Evolutionary conservation across 2,113 vertebrate species (phyloP).

Genomic region (Cynoglossus semilaevis): DNA sequence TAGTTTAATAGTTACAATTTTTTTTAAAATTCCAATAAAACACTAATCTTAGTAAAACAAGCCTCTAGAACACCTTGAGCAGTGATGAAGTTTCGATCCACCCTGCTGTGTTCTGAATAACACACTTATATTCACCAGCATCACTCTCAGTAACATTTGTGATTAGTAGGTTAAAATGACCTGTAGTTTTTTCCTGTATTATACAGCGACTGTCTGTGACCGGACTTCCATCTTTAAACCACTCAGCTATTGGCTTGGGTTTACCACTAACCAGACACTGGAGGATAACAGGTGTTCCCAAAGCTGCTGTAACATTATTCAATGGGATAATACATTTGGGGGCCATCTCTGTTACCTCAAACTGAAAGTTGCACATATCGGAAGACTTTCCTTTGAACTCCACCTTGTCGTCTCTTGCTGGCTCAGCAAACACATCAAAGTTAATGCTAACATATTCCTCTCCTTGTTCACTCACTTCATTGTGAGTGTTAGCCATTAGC

Average conservation of each 20-base stretch:
- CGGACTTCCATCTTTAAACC: constrained; percentile 85
- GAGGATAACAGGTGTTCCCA: constrained; percentile 84
- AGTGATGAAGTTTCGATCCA: constrained; percentile 78
- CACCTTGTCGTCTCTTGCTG: constrained; percentile 79
- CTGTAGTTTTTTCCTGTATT: constrained; percentile 82
- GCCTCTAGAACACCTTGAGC: constrained; percentile 80
- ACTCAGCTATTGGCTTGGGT: constrained; percentile 80
- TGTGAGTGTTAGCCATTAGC: constrained; percentile 78
- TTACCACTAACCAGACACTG: constrained; percentile 88
- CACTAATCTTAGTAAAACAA: not conserved
- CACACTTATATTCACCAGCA: constrained; percentile 88
- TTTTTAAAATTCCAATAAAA: no score
- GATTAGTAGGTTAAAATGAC: constrained; percentile 86
- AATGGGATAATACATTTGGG: constrained; percentile 86
- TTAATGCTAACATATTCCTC: constrained; percentile 78
- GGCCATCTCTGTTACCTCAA: constrained; percentile 84
- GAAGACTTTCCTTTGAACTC: constrained; percentile 85
- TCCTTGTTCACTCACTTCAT: constrained; percentile 74
- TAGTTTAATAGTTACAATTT: no score
- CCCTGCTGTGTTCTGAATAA: constrained; percentile 85
- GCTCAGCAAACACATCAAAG: constrained; percentile 84
- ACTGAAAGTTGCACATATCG: constrained; percentile 87
- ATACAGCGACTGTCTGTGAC: constrained; percentile 82
- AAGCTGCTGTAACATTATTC: constrained; percentile 79
- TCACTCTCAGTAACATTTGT: constrained; percentile 80